phyloP scores from a whole-genome alignment of 1,140 invertebrate species.

The Sarcophaga peregrina region DNA sequence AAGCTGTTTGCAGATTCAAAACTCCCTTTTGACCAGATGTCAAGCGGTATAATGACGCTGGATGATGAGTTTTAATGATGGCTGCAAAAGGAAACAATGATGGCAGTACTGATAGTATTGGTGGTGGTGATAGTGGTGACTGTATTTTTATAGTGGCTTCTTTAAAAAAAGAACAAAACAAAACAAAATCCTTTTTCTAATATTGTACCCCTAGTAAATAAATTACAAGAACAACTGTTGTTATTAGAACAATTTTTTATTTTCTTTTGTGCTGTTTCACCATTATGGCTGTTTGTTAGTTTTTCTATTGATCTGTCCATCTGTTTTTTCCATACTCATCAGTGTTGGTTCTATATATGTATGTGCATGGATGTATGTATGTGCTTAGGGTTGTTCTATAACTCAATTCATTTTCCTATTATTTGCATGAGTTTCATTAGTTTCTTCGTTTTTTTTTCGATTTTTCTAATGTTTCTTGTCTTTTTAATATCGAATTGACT shows the following conservation, averaged over 20 bases:
- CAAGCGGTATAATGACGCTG: too few species aligned
- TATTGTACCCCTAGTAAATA: too few species aligned
- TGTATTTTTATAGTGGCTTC: too few species aligned
- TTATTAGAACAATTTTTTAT: background rate
- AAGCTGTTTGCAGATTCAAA: too few species aligned
- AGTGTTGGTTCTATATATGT: background rate
- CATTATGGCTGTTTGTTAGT: conserved; percentile 21
- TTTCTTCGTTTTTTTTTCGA: background rate
- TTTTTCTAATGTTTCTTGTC: background rate
- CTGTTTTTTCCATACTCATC: background rate
- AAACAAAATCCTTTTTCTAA: background rate
- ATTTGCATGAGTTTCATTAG: background rate
- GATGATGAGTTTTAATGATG: background rate
- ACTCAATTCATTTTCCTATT: background rate
- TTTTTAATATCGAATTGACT: conserved; percentile 6
- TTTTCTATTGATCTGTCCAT: background rate
- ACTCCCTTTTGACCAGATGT: too few species aligned
- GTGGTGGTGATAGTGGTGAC: background rate
- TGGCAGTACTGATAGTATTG: background rate
- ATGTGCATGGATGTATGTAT: background rate
- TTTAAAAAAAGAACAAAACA: too few species aligned
- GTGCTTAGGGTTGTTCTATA: background rate
- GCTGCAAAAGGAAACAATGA: background rate
- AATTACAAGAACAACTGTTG: background rate
- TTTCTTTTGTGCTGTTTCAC: conserved; percentile 27